Evolutionary conservation across 92 coral and sea anemone genomes (phyloP), one percentile per base, ranked within the genome.

Genomic region (Zoanthus gigantus): DNA sequence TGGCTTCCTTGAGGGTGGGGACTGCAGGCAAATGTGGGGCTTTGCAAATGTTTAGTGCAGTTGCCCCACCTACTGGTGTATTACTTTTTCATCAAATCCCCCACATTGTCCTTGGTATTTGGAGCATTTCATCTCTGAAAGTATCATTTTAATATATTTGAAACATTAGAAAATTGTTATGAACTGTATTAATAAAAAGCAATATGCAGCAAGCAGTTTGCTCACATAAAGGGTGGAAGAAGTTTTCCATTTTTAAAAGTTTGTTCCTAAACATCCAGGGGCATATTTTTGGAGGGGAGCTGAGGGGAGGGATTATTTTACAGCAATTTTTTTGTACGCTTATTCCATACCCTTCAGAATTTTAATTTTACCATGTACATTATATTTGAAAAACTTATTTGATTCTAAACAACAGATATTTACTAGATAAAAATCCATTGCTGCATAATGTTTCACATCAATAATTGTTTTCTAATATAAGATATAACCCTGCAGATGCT

Each of bases 1-100:
- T 15, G 23, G 67, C 18, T 60, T 60, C 67, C 67, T 15, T 15
- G 67, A 60, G 67, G 67, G 67, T 60, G 23, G 23, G 67, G 67
- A 60, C 67, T 60, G 67, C 67, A 60, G 67, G 67, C 67, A 60
- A 60, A 60, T 60, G n/a, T 13, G 67, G 67, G 67, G 67, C 67
- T 60, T 60, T 60, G 18, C 67, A 60, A 60, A 60, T 15, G 23
- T 60, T 23, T 60, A 60, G 67, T 60, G 67, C 67, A 60, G 23
- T 60, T 60, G 67, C 67, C 67, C 67, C 67, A 60, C 67, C 18
- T 60, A 60, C 67, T 47, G 52, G 52, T 47, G 52, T 47, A 60
- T 60, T 60, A 15, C n/a, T 23, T 60, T 60, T 60, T 60, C 67
- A 60, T 60, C 67, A 5, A 60, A 60, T 60, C 67, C 67, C 67